Evolutionary conservation across 2,113 vertebrate genomes (phyloP).

Genomic region (Daboia siamensis): DNA sequence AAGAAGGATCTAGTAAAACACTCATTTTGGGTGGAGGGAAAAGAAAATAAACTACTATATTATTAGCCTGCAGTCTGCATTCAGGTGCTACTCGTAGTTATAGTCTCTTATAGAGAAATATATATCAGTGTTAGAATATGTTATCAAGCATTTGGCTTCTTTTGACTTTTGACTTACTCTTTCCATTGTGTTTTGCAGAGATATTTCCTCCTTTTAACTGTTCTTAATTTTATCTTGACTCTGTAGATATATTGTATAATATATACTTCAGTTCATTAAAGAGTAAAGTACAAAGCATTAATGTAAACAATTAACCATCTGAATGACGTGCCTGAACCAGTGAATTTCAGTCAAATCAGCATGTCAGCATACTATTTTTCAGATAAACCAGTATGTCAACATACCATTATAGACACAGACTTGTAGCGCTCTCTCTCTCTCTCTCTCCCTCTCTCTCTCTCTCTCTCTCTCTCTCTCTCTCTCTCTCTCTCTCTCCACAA

Average conservation of each 20-base stretch:
- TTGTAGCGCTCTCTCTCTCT: no score
- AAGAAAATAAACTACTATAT: not conserved
- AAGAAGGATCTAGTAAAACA: not conserved
- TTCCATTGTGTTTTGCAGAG: not conserved
- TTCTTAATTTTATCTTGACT: not conserved
- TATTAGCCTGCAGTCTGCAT: not conserved
- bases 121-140: not conserved
- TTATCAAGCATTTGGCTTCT: not conserved
- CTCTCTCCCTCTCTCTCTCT: no score
- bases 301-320: not conserved
- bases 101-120: not conserved
- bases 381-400: not conserved
- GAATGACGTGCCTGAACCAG: constrained; percentile 35
- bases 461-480: no score
- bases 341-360: not conserved
- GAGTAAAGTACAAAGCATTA: not conserved
- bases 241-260: not conserved
- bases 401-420: not conserved
- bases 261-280: not conserved
- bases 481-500: no score
- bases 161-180: not conserved
- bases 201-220: not conserved
- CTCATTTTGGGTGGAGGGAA: not conserved
- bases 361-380: not conserved
- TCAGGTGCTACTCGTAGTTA: not conserved